These are phyloP conservation scores for Cyprinodon brontotheroides DNA, from an alignment of 2,113 vertebrate genomes.

Conservation along the genomic window DNA sequence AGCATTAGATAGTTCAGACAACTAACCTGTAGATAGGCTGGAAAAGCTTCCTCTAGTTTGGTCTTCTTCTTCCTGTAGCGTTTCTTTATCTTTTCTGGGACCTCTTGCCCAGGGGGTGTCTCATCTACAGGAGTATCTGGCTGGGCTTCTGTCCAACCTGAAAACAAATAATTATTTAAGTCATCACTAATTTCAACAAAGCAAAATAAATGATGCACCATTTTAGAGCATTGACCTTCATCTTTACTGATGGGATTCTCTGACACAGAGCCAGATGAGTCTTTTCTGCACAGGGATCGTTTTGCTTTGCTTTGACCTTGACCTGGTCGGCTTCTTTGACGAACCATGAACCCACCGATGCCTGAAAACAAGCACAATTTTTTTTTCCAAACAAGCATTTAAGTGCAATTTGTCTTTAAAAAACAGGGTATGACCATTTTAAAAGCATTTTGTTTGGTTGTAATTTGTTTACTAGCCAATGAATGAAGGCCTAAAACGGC, in stretches of 20 bases:
- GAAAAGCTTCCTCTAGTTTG: conserved; percentile 96
- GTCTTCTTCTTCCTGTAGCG: conserved; percentile 98
- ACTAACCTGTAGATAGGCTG: conserved; percentile 91
- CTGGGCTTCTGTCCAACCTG: conserved; percentile 87
- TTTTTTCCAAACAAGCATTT: background rate
- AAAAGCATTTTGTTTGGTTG: background rate
- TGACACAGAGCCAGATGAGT: conserved; percentile 91
- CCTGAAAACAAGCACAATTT: conserved; percentile 72
- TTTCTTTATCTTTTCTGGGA: conserved; percentile 94
- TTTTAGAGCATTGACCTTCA: conserved; percentile 80
- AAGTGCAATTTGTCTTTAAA: background rate
- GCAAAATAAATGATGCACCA: background rate
- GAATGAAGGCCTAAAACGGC: conserved; percentile 36
- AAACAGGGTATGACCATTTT: background rate
- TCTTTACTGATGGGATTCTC: conserved; percentile 87
- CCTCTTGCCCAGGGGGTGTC: conserved; percentile 82
- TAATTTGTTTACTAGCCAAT: conserved; percentile 16
- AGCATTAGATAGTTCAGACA: conserved; percentile 2
- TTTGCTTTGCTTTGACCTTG: conserved; percentile 93
- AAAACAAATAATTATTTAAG: background rate
- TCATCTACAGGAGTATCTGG: conserved; percentile 89
- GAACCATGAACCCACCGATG: conserved; percentile 98
- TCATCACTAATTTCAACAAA: background rate
- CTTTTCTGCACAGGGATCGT: conserved; percentile 88
- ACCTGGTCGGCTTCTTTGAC: conserved; percentile 92